Evolutionary conservation across 2,888 invertebrate genomes (phyloP), one percentile per base, ranked within the genome.

Genomic region (Matsumyia berberina): DNA sequence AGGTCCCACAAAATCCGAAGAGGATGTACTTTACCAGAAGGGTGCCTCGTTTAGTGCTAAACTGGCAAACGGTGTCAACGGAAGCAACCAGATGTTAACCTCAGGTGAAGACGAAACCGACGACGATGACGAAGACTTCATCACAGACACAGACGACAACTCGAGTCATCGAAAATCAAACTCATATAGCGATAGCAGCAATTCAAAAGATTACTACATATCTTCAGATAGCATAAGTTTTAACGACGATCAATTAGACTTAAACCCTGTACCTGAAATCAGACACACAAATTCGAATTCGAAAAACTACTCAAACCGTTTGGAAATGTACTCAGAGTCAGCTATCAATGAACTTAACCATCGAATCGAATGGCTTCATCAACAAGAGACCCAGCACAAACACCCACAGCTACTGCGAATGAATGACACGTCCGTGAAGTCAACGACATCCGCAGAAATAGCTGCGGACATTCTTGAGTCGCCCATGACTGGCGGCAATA

Each of bases 1-100:
- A 79, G 91, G 90, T 73, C 94, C 94, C 64, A 90, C 90, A 49
- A 93, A 94, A 88, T 92, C 93, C 60, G 94, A 94, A 88, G 94
- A 94, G 89, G 95, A 95, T 90, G 94, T 96, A 79, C 92, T 96
- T 39, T 95, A 95, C 89, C 95, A 96, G 91, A 96, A 95, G 91
- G 96, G 95, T 88, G 95, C 95, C 3, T 95, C 95, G 60, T 95
- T 96, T 91, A 95, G 95, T 86, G 96, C 95, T 35, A 95, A 95
- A 91, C 92, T 95, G 90, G 94, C 94, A 89, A 91, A 89, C 66
- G 86, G 85, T 51, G 87, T 86, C 37, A 87, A 88, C 70, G 89
- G 88, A 9, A 86, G 78, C 78, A 86, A 83, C 55, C 76, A 72
- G 66, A 64, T 85, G 57, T 19, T 73, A 33, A 80, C 70, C 31